These are phyloP conservation scores for Anarsia innoxiella DNA, from an alignment of 2,888 invertebrate genomes.

Conservation along the genomic window DNA sequence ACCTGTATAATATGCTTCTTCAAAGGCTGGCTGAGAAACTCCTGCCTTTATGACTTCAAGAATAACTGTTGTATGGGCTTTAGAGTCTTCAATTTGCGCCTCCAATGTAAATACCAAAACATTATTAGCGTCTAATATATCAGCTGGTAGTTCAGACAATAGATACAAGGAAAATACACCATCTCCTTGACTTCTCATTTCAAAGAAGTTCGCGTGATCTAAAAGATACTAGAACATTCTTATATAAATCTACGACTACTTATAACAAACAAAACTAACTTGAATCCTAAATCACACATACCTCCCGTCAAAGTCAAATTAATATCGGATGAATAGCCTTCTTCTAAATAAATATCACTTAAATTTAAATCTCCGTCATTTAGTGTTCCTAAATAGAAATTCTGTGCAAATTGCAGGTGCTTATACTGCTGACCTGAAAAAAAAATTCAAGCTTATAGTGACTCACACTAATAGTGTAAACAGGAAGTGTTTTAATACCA, in stretches of 20 bases:
- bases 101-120: conserved; percentile 25
- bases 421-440: background rate
- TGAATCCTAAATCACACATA: conserved; percentile 13
- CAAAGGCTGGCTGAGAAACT: conserved; percentile 21
- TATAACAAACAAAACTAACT: background rate
- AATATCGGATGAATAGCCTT: conserved; percentile 21
- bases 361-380: conserved; percentile 19
- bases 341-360: conserved; percentile 20
- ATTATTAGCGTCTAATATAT: conserved; percentile 19
- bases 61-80: conserved; percentile 18
- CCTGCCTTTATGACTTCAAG: conserved; percentile 13
- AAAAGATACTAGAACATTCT: conserved; percentile 23
- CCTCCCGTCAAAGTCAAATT: conserved; percentile 25
- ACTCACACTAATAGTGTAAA: conserved; percentile 18
- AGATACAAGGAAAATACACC: too few species aligned
- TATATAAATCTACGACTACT: background rate
- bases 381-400: conserved; percentile 25
- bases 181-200: conserved; percentile 20
- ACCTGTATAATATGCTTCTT: conserved; percentile 24
- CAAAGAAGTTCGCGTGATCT: conserved; percentile 29
- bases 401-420: conserved; percentile 20
- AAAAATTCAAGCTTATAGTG: too few species aligned
- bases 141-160: conserved; percentile 16
- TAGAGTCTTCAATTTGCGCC: conserved; percentile 17
- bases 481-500: conserved; percentile 1